A percentile compares a stretch with the other conserved stretches of the same genome.
These are phyloP conservation scores for Ailuropoda melanoleuca DNA, from an alignment of 2,113 vertebrate genomes.

Conservation along the genomic window DNA sequence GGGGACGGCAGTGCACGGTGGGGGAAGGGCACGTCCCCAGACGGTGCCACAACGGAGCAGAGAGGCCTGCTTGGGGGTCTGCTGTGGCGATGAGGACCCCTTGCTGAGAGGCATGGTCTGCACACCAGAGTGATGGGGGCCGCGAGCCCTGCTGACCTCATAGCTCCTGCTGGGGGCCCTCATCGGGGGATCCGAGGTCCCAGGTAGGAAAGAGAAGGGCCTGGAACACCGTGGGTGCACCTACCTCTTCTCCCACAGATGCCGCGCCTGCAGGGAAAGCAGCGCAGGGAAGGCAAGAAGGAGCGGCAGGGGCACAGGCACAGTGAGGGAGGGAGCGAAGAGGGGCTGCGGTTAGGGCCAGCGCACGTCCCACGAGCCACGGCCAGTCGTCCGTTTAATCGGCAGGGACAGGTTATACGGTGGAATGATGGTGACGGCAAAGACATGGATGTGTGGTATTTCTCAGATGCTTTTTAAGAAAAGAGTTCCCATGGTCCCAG, in stretches of 20 bases:
- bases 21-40: background rate
- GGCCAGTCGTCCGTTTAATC: background rate
- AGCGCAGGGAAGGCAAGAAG: background rate
- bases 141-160: background rate
- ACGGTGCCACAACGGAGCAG: background rate
- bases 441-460: background rate
- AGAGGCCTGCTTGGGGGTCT: too few species aligned
- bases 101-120: accelerated
- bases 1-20: accelerated
- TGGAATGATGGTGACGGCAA: background rate
- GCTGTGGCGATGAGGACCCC: background rate
- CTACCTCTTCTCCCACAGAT: background rate
- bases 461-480: background rate
- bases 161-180: too few species aligned
- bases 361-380: accelerated
- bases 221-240: background rate
- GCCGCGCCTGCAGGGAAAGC: too few species aligned
- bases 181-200: background rate
- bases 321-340: background rate
- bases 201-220: background rate
- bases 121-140: too few species aligned
- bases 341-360: background rate
- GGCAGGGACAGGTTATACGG: too few species aligned
- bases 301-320: accelerated
- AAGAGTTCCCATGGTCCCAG: background rate